Base-by-base conservation (phyloP, 2,888 invertebrate genomes). In the Scotopteryx bipunctaria region DNA sequence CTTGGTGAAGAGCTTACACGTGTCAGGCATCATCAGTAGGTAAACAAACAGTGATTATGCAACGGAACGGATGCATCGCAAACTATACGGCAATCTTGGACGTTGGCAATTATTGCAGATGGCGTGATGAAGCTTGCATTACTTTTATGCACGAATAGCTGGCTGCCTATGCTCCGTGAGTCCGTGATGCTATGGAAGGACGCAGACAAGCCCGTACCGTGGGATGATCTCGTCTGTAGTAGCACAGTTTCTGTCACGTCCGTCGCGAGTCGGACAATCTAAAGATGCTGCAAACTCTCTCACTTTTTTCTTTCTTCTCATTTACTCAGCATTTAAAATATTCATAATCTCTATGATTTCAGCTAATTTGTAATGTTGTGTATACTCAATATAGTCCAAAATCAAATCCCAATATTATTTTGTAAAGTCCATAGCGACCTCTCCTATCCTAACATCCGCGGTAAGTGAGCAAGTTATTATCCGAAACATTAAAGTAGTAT, bases 31-130 rank as follows among this genome's bases (percentile, higher is more conserved):
- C 53, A 61, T 55, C 29, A 29, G 57, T 62, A 68, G 66, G 71
- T 71, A 76, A 73, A 70, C 71, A 76, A 73, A 70, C 71, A 75
- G 59, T 71, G 64, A 71, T 79, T 78, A 81, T 77, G 81, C 77
- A 81, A 82, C 61, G 46, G 62, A 62, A 17, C 50, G 19, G 40
- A 51, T 51, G 44, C 38, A 51, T 38, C 21, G 38, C 23, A 6
- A 5, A 48, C 33, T 25, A 33, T 48, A 14, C 27, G 14, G 17
- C 27, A 33, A 25, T 41, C 37, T 37, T 23, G 15, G 17, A 32
- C 15, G 6, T 11, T 23, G 31, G 32, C 16, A 32, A 38, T 23
- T 46, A 29, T 15, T 15, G 15, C 29, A 31, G 15, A 37, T 40
- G 25, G 33, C 33, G 40, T 47, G 40, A 21, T 11, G 21, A 29